Conservation (phyloP, 2,113 vertebrate genomes). For the Peromyscus polionotus region DNA sequence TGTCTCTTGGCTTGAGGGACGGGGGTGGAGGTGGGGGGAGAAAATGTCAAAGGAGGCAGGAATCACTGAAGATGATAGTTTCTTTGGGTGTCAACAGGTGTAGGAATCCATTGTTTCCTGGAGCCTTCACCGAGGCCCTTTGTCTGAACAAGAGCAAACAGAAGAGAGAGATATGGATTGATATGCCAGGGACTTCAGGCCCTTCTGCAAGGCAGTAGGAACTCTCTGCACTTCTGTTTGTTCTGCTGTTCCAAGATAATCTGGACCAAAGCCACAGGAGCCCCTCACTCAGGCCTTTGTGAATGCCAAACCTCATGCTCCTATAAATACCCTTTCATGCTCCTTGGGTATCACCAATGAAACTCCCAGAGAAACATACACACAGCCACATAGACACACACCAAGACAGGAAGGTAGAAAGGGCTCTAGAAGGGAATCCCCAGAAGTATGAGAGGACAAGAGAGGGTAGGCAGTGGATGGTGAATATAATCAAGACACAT, state of each 20-base stretch:
- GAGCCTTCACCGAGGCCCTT: neutral
- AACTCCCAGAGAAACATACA: neutral
- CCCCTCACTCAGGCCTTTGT: no score
- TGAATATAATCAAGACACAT: neutral
- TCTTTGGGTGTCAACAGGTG: neutral
- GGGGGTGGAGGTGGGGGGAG: no score
- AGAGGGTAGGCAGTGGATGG: neutral
- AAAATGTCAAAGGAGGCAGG: neutral
- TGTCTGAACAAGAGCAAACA: neutral
- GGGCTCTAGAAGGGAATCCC: neutral
- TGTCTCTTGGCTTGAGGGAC: neutral
- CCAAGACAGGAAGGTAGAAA: neutral
- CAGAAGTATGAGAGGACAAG: no score
- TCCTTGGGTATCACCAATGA: neutral
- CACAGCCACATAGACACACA: neutral
- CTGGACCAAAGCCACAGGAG: neutral
- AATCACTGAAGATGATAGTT: neutral
- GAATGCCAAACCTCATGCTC: neutral
- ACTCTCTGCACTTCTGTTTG: neutral
- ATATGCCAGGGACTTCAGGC: neutral
- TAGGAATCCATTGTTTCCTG: neutral
- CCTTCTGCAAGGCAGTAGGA: neutral
- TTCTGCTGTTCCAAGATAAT: neutral
- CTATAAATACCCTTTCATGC: neutral
- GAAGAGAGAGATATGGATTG: neutral